A percentile compares a stretch with the other conserved stretches of the same genome.
Evolutionary conservation across 2,888 invertebrate genomes (phyloP).

Genomic region (Diarsia mendica): DNA sequence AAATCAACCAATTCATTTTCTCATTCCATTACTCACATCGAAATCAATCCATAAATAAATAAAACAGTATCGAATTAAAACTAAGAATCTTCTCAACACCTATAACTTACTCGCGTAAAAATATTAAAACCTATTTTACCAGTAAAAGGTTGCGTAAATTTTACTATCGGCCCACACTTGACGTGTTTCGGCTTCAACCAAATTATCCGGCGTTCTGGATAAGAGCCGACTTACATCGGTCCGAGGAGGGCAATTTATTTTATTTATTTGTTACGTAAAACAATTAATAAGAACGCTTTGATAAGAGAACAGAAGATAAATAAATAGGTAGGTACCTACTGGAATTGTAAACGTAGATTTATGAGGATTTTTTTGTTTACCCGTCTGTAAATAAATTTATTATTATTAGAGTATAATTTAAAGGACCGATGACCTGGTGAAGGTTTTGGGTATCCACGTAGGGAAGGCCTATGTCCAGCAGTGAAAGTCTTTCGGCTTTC

Average conservation of each 20-base stretch:
- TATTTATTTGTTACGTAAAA: constrained; percentile 56
- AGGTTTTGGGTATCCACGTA: too few relatives aligned
- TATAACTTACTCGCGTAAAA: constrained; percentile 50
- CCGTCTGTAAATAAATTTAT: too few relatives aligned
- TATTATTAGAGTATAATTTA: too few relatives aligned
- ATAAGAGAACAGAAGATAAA: constrained; percentile 16
- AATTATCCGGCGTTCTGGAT: constrained; percentile 57
- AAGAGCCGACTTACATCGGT: constrained; percentile 54
- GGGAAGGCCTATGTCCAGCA: too few relatives aligned
- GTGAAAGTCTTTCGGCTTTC: too few relatives aligned
- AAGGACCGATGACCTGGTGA: too few relatives aligned
- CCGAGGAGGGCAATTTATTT: constrained; percentile 52
- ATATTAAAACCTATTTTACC: constrained; percentile 61
- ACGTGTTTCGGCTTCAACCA: constrained; percentile 60
- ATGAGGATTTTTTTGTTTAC: too few relatives aligned
- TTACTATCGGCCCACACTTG: constrained; percentile 62
- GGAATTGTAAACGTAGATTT: constrained; percentile 1
- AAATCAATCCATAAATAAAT: constrained; percentile 39
- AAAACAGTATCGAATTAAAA: constrained; percentile 46
- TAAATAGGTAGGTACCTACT: neutral
- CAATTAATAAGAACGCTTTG: constrained; percentile 44
- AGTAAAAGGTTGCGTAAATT: constrained; percentile 65
- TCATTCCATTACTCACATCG: neutral
- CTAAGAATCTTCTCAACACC: constrained; percentile 40
- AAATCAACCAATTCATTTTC: neutral